Conservation (phyloP, 1,140 invertebrate species). For the Tetramorium parvispinum region DNA sequence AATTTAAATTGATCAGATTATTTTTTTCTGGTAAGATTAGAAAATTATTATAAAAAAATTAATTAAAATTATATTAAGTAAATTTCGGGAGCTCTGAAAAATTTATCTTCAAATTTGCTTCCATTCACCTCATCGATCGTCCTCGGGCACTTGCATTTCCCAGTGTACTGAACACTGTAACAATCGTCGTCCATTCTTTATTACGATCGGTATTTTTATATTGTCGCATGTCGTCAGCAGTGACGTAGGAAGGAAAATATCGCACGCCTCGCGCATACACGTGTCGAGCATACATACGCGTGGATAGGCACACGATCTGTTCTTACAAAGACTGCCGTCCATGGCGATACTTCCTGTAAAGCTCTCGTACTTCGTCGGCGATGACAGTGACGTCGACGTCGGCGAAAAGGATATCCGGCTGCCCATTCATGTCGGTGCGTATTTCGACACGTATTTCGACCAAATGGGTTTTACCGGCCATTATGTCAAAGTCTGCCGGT, state of each 20-base stretch:
- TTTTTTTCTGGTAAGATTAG: not conserved
- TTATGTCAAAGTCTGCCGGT: slow-evolving; percentile 21
- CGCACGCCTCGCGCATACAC: slow-evolving; percentile 22
- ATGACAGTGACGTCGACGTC: slow-evolving; percentile 24
- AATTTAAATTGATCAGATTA: not conserved
- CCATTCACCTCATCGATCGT: not conserved
- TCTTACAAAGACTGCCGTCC: slow-evolving; percentile 41
- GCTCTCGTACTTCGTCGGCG: not conserved
- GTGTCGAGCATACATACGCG: slow-evolving; percentile 31
- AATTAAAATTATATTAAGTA: not conserved
- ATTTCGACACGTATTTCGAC: slow-evolving; percentile 63
- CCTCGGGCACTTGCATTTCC: not conserved
- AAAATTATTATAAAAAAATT: not conserved
- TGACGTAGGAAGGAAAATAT: slow-evolving; percentile 51
- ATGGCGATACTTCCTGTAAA: slow-evolving; percentile 17
- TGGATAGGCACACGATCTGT: slow-evolving; percentile 46
- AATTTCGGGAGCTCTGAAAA: not conserved
- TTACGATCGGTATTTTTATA: slow-evolving; percentile 45
- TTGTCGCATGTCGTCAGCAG: slow-evolving; percentile 40
- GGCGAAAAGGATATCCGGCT: slow-evolving; percentile 57
- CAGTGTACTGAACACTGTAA: not conserved
- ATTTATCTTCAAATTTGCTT: not conserved
- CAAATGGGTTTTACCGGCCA: slow-evolving; percentile 1
- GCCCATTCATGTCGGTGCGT: slow-evolving; percentile 54
- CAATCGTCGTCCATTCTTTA: slow-evolving; percentile 44